phyloP scores from a whole-genome alignment of 1,140 invertebrate genomes.

The Trissolcus basalis region DNA sequence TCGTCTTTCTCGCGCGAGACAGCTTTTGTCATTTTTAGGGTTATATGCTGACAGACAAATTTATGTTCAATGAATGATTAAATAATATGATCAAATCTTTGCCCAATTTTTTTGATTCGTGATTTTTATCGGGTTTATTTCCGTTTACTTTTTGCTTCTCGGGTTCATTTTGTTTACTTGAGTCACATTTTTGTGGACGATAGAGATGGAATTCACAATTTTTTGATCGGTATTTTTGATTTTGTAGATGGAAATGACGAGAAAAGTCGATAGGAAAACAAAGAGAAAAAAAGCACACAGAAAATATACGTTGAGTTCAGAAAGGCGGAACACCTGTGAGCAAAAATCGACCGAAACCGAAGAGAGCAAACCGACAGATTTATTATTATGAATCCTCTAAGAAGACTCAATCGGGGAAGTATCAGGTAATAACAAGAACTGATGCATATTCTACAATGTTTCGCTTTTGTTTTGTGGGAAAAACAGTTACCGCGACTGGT shows the following conservation, averaged over 20 bases:
- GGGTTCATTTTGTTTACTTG: too few species aligned
- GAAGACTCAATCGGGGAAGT: conserved; percentile 25
- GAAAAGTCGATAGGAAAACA: conserved; percentile 1
- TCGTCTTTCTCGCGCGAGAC: too few species aligned
- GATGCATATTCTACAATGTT: background rate
- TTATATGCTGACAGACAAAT: too few species aligned
- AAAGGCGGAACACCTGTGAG: conserved; percentile 18
- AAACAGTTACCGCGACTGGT: too few species aligned
- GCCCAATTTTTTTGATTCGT: too few species aligned
- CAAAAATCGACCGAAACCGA: conserved; percentile 2
- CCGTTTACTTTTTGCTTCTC: too few species aligned
- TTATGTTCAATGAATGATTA: too few species aligned
- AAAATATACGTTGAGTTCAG: background rate
- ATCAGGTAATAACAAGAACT: conserved; percentile 23
- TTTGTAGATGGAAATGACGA: background rate
- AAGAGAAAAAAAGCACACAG: conserved; percentile 4
- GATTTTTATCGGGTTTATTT: too few species aligned
- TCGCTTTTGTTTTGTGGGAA: conserved; percentile 14
- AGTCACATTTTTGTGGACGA: too few species aligned
- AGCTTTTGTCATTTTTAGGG: too few species aligned
- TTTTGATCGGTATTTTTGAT: background rate
- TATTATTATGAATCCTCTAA: conserved; percentile 35
- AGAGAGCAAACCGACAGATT: conserved; percentile 25
- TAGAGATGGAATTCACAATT: too few species aligned
- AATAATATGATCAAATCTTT: too few species aligned